Evolutionary conservation across 1,140 invertebrate species (phyloP).

Genomic region (Bicyclus anynana): DNA sequence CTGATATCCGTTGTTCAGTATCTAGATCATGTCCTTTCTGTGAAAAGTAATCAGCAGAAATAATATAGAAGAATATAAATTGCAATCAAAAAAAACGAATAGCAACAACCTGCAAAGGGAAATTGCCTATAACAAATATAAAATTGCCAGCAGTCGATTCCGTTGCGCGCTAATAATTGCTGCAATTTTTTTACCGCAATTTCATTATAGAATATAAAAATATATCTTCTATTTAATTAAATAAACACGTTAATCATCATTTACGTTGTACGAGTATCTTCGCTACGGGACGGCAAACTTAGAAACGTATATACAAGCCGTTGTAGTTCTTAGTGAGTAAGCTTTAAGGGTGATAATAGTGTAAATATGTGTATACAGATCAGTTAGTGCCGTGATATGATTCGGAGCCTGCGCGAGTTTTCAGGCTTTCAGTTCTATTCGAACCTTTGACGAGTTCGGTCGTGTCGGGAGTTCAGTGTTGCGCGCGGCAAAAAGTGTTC

Average conservation of each 20-base stretch:
- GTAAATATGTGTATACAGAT: not conserved
- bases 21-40: too few species aligned
- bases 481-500: slow-evolving; percentile 37
- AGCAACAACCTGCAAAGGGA: not conserved
- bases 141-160: slow-evolving; percentile 7
- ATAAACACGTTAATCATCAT: slow-evolving; percentile 40
- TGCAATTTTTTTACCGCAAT: slow-evolving; percentile 6
- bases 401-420: slow-evolving; percentile 50
- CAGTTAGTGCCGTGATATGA: slow-evolving; percentile 35
- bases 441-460: slow-evolving; percentile 24
- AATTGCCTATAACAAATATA: slow-evolving; percentile 8
- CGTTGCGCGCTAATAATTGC: slow-evolving; percentile 2
- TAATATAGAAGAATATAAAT: not conserved
- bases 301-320: slow-evolving; percentile 18
- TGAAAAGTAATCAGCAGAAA: not conserved
- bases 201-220: slow-evolving; percentile 12
- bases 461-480: slow-evolving; percentile 26
- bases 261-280: slow-evolving; percentile 29
- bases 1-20: too few species aligned
- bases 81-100: not conserved
- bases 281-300: slow-evolving; percentile 31
- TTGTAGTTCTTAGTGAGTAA: not conserved
- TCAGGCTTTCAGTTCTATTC: slow-evolving; percentile 44
- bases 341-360: slow-evolving; percentile 5
- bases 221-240: slow-evolving; percentile 25